Percentiles rank a stretch among this genome's conserved stretches.
phyloP scores from a whole-genome alignment of 2,797 vertebrate species.

The Paramormyrops hopkinsi region DNA sequence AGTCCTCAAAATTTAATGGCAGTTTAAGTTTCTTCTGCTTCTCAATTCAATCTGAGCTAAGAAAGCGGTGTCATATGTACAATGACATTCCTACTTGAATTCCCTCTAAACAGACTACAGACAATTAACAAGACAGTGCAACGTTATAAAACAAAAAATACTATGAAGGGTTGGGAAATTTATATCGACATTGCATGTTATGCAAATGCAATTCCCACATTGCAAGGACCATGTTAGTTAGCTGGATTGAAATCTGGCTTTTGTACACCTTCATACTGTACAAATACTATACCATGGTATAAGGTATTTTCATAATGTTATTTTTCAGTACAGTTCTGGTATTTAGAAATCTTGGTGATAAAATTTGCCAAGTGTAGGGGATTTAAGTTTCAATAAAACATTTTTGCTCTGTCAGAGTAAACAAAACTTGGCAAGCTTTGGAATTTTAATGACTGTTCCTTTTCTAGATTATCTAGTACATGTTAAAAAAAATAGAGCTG shows the following conservation, averaged over 20 bases:
- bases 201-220: not conserved
- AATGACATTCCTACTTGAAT: not conserved
- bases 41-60: not conserved
- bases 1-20: not conserved
- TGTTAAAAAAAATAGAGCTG: not conserved
- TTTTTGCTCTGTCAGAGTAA: not conserved
- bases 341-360: not conserved
- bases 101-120: not conserved
- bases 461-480: not conserved
- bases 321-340: not conserved
- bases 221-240: not conserved
- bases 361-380: not conserved
- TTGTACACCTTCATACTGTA: not conserved
- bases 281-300: not conserved
- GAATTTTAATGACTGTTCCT: not conserved
- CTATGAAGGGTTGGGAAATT: not conserved
- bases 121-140: not conserved
- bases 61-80: not conserved
- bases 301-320: not conserved
- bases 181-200: not conserved
- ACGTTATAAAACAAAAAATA: not conserved
- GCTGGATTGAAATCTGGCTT: not conserved
- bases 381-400: not conserved
- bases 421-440: not conserved
- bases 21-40: not conserved